Base-by-base conservation (phyloP, 2,113 vertebrate species). In the Rafetus swinhoei region DNA sequence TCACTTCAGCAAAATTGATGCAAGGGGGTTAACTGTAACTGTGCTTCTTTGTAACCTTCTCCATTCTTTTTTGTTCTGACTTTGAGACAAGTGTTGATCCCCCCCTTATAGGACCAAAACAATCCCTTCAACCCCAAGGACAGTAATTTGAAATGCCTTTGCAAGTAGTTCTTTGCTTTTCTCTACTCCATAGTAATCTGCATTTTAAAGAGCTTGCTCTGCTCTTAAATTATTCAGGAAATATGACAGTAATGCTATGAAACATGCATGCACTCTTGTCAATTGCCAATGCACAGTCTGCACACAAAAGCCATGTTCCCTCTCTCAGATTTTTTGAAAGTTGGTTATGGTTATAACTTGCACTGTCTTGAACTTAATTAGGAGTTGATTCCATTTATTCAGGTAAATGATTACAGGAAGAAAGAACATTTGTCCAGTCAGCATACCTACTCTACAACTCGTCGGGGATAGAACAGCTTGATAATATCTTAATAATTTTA, bases 251-350 rank as follows among this genome's bases (percentile, higher is more conserved):
- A 97, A 92, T 98, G 98, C 98, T 98, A 94, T 98, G 98, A 98
- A 97, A 97, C 94, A 82, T 98, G 99, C 99, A 99, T 99, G 99
- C 97, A 53, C 94, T 97, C 95, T 54, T 87, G 97, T 96, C 97
- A 98, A 97, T 97, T 98, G 98, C 98, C 96, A 97, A 98, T 98
- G 98, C 97, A 98, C 97, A 98, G 97, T 98, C 97, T 96, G 98
- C 98, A 98, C 99, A 98, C 98, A 97, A 99, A 99, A 99, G 99
- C 99, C 99, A 99, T 98, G 98, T 99, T 99, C 99, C 99, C 99
- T 98, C 98, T 98, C 98, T 97, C 97, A 65, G 82, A 57, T 87
- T 79, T 65, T 15, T 45, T 59, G 56, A 65, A 90, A 59, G 56
- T 88, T 53, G 2, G 4, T 82, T 88, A 29, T 65, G 35, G 24